phyloP scores from a whole-genome alignment of 2,888 invertebrate genomes.

The Chloromyia formosa region DNA sequence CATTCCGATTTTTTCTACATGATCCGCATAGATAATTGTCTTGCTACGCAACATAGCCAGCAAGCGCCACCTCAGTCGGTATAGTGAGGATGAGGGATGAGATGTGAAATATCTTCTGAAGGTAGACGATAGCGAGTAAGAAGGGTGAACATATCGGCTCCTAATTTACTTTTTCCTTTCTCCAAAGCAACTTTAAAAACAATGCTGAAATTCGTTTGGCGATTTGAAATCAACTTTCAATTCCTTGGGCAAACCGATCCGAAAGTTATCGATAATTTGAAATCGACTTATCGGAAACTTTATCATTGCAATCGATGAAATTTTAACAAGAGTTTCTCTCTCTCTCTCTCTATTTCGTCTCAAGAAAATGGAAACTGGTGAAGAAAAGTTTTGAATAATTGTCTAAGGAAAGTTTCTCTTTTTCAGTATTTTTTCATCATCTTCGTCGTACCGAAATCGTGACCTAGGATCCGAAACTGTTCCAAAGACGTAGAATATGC shows the following conservation, averaged over 20 bases:
- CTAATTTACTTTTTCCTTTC: not conserved
- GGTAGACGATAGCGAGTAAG: not conserved
- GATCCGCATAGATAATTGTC: conserved; percentile 34
- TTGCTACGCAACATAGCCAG: conserved; percentile 6
- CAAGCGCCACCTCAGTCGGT: not conserved
- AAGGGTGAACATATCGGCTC: no score
- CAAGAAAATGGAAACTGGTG: not conserved
- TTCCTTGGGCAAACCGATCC: not conserved
- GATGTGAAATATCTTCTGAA: not conserved
- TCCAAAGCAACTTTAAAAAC: not conserved
- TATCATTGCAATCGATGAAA: not conserved
- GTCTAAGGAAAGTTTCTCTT: conserved; percentile 24
- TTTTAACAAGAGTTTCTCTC: no score
- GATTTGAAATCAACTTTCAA: not conserved
- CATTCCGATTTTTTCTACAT: conserved; percentile 27
- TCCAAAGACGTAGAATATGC: not conserved
- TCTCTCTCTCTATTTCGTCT: not conserved
- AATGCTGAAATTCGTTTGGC: not conserved
- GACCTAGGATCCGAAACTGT: conserved; percentile 3
- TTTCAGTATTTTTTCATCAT: not conserved
- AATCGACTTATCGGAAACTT: not conserved
- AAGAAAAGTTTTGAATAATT: conserved; percentile 36
- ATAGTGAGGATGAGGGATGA: not conserved
- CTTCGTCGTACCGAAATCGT: conserved; percentile 9
- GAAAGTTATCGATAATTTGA: conserved; percentile 2